These are phyloP conservation scores for Desmophyllum pertusum DNA, from an alignment of 92 coral and sea anemone genomes.

Conservation along the genomic window DNA sequence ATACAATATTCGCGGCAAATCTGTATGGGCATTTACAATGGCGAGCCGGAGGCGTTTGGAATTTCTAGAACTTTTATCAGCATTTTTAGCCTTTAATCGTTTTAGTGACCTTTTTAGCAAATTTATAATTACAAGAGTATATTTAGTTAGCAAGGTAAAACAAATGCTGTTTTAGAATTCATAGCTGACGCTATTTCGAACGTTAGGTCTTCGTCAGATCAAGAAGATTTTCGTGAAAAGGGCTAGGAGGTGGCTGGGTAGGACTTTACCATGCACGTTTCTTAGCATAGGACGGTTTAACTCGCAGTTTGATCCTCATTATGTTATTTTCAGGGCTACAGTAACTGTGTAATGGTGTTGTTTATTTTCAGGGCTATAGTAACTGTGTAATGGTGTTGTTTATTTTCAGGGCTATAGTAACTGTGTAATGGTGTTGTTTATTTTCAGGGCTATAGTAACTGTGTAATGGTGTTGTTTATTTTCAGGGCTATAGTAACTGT, in stretches of 20 bases:
- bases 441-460: slow-evolving; percentile 76
- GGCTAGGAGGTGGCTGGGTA: background rate
- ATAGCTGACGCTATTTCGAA: background rate
- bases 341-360: slow-evolving; percentile 64
- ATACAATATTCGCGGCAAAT: too few relatives aligned
- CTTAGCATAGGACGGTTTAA: background rate
- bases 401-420: slow-evolving; percentile 73
- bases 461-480: slow-evolving; percentile 43
- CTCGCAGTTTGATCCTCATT: background rate
- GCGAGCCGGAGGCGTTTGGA: too few relatives aligned
- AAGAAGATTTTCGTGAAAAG: background rate
- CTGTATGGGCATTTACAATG: too few relatives aligned
- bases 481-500: slow-evolving; percentile 78
- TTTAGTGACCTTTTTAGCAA: too few relatives aligned
- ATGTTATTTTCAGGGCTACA: slow-evolving; percentile 64
- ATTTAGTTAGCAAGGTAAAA: too few relatives aligned
- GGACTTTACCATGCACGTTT: background rate
- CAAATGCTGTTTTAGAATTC: too few relatives aligned
- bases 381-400: slow-evolving; percentile 59
- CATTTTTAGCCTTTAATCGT: too few relatives aligned
- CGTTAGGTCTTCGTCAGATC: background rate
- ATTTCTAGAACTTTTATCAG: too few relatives aligned
- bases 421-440: slow-evolving; percentile 53
- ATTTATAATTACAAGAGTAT: too few relatives aligned
- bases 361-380: slow-evolving; percentile 72